These are phyloP conservation scores for Crotalus helleri DNA, from an alignment of 2,113 vertebrate genomes.

Conservation along the genomic window DNA sequence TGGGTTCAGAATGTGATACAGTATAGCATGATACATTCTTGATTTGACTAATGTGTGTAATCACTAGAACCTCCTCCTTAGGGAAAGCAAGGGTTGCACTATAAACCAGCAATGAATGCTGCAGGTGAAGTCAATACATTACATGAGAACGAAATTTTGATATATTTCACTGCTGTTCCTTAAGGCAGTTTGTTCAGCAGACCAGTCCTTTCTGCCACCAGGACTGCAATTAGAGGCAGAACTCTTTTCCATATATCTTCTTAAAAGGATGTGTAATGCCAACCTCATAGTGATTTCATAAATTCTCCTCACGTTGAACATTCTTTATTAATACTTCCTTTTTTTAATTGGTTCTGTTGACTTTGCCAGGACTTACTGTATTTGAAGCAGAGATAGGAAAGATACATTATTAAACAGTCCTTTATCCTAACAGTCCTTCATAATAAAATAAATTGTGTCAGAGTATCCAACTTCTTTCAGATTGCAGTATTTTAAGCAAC, in stretches of 20 bases:
- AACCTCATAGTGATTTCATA: not conserved
- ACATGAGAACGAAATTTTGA: not conserved
- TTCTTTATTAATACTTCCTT: not conserved
- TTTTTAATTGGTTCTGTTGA: not conserved
- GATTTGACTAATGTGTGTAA: not conserved
- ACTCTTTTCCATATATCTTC: not conserved
- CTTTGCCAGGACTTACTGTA: not conserved
- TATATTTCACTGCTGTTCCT: not conserved
- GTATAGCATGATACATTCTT: not conserved
- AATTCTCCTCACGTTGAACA: not conserved
- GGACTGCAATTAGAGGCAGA: not conserved
- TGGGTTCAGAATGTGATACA: not conserved
- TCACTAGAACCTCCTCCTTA: not conserved
- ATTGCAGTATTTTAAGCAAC: not conserved
- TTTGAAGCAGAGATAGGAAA: not conserved
- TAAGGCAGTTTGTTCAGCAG: not conserved
- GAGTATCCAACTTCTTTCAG: not conserved
- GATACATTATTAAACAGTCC: not conserved
- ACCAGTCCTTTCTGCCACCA: not conserved
- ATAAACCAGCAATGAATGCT: not conserved
- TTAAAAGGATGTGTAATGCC: not conserved
- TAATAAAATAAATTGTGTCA: conserved; percentile 6
- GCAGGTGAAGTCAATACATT: not conserved
- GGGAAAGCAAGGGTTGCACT: not conserved
- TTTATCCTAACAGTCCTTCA: not conserved